Conservation (phyloP, 1,140 invertebrate genomes). For the Atta cephalotes region DNA sequence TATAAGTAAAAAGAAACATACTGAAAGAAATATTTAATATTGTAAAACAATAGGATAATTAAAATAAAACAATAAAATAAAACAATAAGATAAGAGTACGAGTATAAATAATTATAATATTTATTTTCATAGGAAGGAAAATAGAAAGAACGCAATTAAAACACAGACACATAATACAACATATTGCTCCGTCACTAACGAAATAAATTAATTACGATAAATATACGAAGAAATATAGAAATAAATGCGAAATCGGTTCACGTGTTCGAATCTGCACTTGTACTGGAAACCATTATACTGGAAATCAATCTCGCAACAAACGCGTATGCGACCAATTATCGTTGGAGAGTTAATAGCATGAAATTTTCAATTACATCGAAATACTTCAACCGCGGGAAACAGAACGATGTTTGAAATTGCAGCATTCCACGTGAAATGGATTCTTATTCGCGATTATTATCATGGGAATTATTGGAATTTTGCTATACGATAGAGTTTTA, state of each 20-base stretch:
- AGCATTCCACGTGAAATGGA: not conserved
- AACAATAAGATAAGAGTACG: not conserved
- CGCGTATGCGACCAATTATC: constrained; percentile 29
- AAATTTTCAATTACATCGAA: constrained; percentile 35
- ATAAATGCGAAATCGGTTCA: not conserved
- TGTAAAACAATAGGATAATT: not conserved
- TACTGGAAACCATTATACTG: too few species aligned
- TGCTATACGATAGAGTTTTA: not conserved
- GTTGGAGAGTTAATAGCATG: constrained; percentile 17
- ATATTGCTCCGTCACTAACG: not conserved
- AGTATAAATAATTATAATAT: not conserved
- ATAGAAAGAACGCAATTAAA: not conserved
- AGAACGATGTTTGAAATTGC: constrained; percentile 26
- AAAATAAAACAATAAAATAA: not conserved
- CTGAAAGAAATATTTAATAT: not conserved
- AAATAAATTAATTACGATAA: constrained; percentile 41
- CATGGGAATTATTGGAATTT: not conserved
- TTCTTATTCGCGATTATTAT: constrained; percentile 22
- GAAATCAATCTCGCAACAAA: constrained; percentile 2
- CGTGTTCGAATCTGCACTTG: not conserved
- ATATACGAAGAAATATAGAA: constrained; percentile 8
- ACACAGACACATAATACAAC: not conserved
- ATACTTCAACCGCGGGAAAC: not conserved
- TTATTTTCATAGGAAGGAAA: not conserved
- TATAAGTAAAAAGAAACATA: not conserved